Percentiles rank a stretch among this genome's conserved stretches.
These are phyloP conservation scores for Teleiodes luculella DNA, from an alignment of 2,888 invertebrate species.

Conservation along the genomic window DNA sequence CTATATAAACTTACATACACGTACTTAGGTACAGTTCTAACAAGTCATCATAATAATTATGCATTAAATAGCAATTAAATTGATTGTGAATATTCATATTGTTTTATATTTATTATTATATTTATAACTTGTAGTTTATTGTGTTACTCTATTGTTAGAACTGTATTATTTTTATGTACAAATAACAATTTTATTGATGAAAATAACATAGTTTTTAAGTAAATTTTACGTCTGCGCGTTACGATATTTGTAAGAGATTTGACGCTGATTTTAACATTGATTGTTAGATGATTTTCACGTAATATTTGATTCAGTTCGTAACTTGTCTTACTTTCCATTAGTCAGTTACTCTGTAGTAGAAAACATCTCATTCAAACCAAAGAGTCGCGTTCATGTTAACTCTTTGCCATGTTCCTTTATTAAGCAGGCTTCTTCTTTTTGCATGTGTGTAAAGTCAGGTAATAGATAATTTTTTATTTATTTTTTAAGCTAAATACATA, in stretches of 20 bases:
- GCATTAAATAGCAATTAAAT: slow-evolving; percentile 47
- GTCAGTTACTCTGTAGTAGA: slow-evolving; percentile 35
- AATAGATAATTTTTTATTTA: slow-evolving; percentile 59
- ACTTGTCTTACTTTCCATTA: slow-evolving; percentile 33
- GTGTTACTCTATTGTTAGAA: slow-evolving; percentile 60
- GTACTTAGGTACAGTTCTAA: slow-evolving; percentile 23
- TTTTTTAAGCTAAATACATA: slow-evolving; percentile 71
- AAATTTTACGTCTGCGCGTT: slow-evolving; percentile 33
- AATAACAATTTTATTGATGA: slow-evolving; percentile 71
- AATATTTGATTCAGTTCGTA: slow-evolving; percentile 27
- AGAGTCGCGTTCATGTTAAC: slow-evolving; percentile 65
- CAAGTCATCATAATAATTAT: slow-evolving; percentile 41
- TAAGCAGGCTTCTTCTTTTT: slow-evolving; percentile 35
- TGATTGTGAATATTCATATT: slow-evolving; percentile 60
- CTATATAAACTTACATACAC: neutral
- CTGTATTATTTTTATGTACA: slow-evolving; percentile 75
- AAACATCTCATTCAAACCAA: slow-evolving; percentile 62
- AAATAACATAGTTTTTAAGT: slow-evolving; percentile 64
- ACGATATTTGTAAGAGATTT: slow-evolving; percentile 31
- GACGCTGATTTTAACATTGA: slow-evolving; percentile 34
- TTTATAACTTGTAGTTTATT: slow-evolving; percentile 72
- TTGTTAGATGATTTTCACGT: slow-evolving; percentile 40
- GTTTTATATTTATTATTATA: slow-evolving; percentile 63
- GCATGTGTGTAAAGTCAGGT: slow-evolving; percentile 59
- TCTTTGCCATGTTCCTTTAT: slow-evolving; percentile 66